These are phyloP conservation scores for Cichlasoma orientale DNA, from an alignment of 2,797 vertebrate genomes.

Conservation along the genomic window DNA sequence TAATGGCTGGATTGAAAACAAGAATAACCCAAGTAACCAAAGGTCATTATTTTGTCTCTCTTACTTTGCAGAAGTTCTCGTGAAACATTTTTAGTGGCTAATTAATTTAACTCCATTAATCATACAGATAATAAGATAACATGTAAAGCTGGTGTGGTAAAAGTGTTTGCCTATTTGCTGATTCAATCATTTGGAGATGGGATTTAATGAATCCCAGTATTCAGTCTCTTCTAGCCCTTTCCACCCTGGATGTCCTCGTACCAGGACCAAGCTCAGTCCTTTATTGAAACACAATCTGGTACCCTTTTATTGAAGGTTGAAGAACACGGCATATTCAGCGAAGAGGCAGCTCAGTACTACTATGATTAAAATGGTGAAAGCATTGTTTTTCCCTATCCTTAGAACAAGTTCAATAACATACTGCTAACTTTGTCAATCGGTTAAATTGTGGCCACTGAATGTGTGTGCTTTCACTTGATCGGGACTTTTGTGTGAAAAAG, in stretches of 20 bases:
- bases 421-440: neutral
- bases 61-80: neutral
- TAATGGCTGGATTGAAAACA: neutral
- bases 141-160: neutral
- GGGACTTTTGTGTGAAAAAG: neutral
- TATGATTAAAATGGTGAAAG: neutral
- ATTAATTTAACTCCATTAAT: neutral
- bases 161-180: neutral
- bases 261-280: neutral
- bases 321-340: neutral
- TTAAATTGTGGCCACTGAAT: neutral
- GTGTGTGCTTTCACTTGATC: neutral
- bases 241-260: neutral
- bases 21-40: neutral
- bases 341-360: neutral
- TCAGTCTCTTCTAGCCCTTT: neutral
- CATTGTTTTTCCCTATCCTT: neutral
- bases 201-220: neutral
- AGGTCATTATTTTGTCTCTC: neutral
- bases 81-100: neutral
- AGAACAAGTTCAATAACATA: neutral
- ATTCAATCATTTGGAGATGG: neutral
- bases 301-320: fast-evolving
- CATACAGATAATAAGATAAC: fast-evolving
- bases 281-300: neutral